These are phyloP conservation scores for Cataglyphis livida DNA, from an alignment of 2,888 invertebrate species.

Conservation along the genomic window DNA sequence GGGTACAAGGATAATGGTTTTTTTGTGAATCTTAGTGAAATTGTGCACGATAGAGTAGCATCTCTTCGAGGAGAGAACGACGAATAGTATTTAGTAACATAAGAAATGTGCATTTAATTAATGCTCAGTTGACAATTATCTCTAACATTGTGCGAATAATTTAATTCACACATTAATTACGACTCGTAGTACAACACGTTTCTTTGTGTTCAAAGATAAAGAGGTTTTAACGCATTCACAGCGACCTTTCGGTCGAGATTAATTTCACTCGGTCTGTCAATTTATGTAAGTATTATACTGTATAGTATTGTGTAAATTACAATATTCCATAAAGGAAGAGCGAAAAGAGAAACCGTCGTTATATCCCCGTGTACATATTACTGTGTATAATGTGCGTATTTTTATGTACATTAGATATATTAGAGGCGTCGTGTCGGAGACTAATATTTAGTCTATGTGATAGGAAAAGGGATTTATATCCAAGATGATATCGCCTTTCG, in stretches of 20 bases:
- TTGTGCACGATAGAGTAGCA: not conserved
- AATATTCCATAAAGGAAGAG: conserved; percentile 26
- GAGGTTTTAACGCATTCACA: not conserved
- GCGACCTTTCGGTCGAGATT: conserved; percentile 8
- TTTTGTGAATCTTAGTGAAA: conserved; percentile 33
- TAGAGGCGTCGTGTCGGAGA: conserved; percentile 41
- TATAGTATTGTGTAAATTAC: conserved; percentile 54
- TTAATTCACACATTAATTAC: not conserved
- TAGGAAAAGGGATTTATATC: conserved; percentile 27
- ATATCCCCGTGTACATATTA: conserved; percentile 59
- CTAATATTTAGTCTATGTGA: conserved; percentile 67
- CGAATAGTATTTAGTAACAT: not conserved
- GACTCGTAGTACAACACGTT: conserved; percentile 10
- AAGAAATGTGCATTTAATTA: conserved; percentile 22
- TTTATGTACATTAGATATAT: conserved; percentile 4
- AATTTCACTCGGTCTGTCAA: conserved; percentile 8
- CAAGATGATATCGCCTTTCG: conserved; percentile 51
- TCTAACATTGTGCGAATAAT: not conserved
- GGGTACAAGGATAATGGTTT: conserved; percentile 12
- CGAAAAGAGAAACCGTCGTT: not conserved
- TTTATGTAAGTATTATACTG: conserved; percentile 2
- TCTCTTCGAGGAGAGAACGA: conserved; percentile 6
- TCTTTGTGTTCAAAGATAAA: conserved; percentile 17
- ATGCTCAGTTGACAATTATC: not conserved
- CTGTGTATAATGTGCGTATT: conserved; percentile 39